These are phyloP conservation scores for Plectrocnemia conspersa DNA, from an alignment of 1,140 invertebrate genomes.

Conservation along the genomic window DNA sequence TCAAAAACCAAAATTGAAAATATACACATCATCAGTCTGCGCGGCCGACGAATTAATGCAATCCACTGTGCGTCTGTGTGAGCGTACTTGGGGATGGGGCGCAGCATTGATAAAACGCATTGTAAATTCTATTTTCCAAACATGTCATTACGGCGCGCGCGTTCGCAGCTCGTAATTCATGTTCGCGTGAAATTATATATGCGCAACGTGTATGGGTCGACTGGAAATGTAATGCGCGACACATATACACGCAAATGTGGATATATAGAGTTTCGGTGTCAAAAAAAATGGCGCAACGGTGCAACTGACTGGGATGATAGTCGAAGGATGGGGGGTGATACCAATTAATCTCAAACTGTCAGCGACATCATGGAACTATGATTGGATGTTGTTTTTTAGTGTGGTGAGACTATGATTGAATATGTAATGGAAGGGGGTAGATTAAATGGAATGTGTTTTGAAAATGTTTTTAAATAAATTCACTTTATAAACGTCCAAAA, in stretches of 20 bases:
- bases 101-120: conserved; percentile 35
- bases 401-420: no score
- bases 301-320: conserved; percentile 14
- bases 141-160: conserved; percentile 35
- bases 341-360: conserved; percentile 21
- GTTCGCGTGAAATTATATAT: conserved; percentile 31
- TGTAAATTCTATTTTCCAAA: conserved; percentile 36
- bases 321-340: conserved; percentile 1
- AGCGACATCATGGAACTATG: no score
- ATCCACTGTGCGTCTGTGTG: conserved; percentile 30
- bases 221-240: background rate
- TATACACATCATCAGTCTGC: conserved; percentile 28
- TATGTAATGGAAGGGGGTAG: no score
- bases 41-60: conserved; percentile 23
- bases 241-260: background rate
- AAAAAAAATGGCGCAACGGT: conserved; percentile 6
- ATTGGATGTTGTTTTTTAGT: no score
- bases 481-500: no score
- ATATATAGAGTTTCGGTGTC: background rate
- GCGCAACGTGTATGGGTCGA: background rate
- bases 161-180: conserved; percentile 35
- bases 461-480: no score
- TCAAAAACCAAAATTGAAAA: conserved; percentile 36
- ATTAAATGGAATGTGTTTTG: no score
- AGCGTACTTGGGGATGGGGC: no score